Evolutionary conservation across 2,888 invertebrate species (phyloP).

Genomic region (Eilema griseolum): DNA sequence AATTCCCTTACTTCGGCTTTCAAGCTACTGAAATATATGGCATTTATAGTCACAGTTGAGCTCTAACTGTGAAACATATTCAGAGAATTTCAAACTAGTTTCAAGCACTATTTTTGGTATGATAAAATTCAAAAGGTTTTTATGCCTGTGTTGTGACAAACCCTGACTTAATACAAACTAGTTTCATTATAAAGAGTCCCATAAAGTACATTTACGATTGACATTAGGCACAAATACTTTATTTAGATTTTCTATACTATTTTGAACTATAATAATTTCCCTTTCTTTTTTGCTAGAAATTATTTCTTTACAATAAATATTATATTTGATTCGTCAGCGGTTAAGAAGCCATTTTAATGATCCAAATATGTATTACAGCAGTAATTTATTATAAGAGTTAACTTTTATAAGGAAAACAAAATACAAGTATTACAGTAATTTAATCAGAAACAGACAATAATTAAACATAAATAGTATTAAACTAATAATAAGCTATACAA

Average conservation of each 20-base stretch:
- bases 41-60: slow-evolving; percentile 2
- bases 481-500: slow-evolving; percentile 2
- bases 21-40: slow-evolving; percentile 1
- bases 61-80: background rate
- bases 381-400: no score
- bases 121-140: background rate
- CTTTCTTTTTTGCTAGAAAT: no score
- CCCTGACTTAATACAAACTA: background rate
- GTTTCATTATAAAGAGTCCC: no score
- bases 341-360: no score
- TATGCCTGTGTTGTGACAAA: background rate
- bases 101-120: background rate
- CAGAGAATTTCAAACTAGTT: background rate
- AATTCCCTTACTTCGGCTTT: background rate
- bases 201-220: no score
- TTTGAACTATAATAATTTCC: no score
- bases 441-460: background rate
- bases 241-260: no score
- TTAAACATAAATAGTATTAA: background rate
- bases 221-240: no score
- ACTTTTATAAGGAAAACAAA: background rate
- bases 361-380: no score
- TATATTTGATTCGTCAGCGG: no score
- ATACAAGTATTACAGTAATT: slow-evolving; percentile 1
- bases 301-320: no score